Evolutionary conservation across 2,888 invertebrate species (phyloP).

Genomic region (Cybosia mesomella): DNA sequence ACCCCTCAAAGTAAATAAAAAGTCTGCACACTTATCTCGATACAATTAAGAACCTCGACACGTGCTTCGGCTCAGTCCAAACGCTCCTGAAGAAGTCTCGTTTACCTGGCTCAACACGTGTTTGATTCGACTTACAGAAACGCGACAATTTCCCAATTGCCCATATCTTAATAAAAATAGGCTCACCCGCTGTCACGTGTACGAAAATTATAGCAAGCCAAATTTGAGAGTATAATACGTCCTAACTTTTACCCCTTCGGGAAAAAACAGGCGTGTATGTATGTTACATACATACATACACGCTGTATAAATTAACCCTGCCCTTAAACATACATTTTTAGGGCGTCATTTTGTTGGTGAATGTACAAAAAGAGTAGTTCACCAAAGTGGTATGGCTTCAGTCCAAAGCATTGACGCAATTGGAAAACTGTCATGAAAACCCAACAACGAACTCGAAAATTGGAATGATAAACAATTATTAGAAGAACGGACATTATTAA

Average conservation of each 20-base stretch:
- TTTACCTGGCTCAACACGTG: neutral
- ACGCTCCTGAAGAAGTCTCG: neutral
- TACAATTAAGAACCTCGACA: neutral
- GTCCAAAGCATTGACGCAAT: constrained; percentile 70
- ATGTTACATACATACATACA: neutral
- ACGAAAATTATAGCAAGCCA: neutral
- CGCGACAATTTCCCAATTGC: neutral
- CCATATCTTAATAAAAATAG: neutral
- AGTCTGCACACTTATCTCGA: neutral
- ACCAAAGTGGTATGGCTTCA: constrained; percentile 59
- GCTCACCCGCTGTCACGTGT: neutral
- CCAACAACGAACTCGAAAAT: constrained; percentile 33
- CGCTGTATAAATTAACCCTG: neutral
- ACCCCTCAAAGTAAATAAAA: neutral
- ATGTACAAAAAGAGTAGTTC: neutral
- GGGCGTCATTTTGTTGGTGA: neutral
- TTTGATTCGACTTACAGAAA: neutral
- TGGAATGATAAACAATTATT: constrained; percentile 50
- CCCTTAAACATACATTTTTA: neutral
- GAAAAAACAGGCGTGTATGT: neutral
- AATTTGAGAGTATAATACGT: neutral
- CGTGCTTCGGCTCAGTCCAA: neutral
- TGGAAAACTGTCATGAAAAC: constrained; percentile 41
- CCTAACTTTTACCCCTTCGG: neutral
- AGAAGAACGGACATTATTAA: constrained; percentile 38